Base-by-base conservation (phyloP, 1,140 invertebrate species). In the Caenorhabditis briggsae region DNA sequence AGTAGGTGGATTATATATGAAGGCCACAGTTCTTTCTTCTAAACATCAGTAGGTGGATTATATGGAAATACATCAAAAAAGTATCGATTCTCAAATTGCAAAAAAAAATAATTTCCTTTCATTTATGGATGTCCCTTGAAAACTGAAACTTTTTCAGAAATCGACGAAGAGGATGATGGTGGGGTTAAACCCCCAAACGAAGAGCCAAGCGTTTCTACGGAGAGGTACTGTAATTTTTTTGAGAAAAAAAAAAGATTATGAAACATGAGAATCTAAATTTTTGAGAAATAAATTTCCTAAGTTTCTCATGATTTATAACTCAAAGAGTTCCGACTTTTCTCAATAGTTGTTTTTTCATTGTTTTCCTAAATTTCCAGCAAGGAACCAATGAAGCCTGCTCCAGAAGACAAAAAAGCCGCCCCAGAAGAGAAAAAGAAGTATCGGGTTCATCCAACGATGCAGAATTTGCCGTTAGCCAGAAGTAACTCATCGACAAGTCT, bases 131-230 rank as follows among this genome's bases (percentile, higher is more conserved):
- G 5, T 5, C 7, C 11, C 56, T 58, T 18, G 2, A 2, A 25
- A 41, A 59, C 20, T 33, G 12, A 65, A 33, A 9, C 16, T 25
- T 33, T 70, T 74, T 46, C 65, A 78, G 70, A 78, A 78, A 78
- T 78, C 43, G 70, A 78, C 70, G 70, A 78, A 14, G 70, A 78
- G n/a, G 70, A 78, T 5, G 70, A 78, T 41, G 70, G 70, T n/a
- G 70, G 70, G n/a, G 46, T 78, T n/a, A 78, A 78, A 78, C 9
- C 46, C 3, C 43, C 41, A 41, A 70, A 18, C 18, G 11, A 14
- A 11, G 64, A 70, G 5, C 33, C 43, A 46, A 18, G 16, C 0
- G 64, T 48, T 18, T 8, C 1, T 5, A 46, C 43, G 43, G 64
- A 70, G 18, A 70, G 64, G 64, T 70, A 70, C 64, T 65, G 58